These are phyloP conservation scores for Erythrocebus patas DNA, from an alignment of 2,113 vertebrate species.

Conservation along the genomic window DNA sequence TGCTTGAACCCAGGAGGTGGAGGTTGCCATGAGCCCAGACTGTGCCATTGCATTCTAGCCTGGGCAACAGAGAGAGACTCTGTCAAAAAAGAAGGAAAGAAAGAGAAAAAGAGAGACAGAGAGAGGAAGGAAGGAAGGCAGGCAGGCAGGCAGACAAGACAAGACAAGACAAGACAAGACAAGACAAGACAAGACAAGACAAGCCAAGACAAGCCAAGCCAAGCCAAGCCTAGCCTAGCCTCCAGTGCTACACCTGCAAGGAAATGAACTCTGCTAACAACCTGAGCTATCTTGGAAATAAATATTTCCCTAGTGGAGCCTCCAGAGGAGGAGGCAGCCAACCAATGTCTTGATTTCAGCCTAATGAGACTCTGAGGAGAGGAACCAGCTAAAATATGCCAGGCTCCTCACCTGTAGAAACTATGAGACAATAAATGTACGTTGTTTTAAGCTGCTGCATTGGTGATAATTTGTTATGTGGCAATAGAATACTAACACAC, in stretches of 20 bases:
- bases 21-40: no score
- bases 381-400: neutral
- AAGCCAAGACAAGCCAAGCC: no score
- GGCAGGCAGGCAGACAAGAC: no score
- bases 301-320: neutral
- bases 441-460: neutral
- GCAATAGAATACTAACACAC: neutral
- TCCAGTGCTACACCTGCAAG: neutral
- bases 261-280: neutral
- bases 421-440: neutral
- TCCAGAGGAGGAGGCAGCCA: neutral
- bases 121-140: no score
- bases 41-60: no score
- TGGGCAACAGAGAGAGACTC: no score
- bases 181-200: accelerated
- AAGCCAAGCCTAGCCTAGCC: no score
- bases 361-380: neutral
- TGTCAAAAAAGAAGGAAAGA: no score
- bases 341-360: neutral
- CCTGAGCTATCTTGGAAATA: neutral
- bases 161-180: no score
- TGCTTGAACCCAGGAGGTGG: no score
- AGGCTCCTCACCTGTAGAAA: neutral
- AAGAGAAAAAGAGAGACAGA: no score
- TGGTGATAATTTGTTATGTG: neutral